These are phyloP conservation scores for Typhlomys cinereus DNA, from an alignment of 2,113 vertebrate species.

Conservation along the genomic window DNA sequence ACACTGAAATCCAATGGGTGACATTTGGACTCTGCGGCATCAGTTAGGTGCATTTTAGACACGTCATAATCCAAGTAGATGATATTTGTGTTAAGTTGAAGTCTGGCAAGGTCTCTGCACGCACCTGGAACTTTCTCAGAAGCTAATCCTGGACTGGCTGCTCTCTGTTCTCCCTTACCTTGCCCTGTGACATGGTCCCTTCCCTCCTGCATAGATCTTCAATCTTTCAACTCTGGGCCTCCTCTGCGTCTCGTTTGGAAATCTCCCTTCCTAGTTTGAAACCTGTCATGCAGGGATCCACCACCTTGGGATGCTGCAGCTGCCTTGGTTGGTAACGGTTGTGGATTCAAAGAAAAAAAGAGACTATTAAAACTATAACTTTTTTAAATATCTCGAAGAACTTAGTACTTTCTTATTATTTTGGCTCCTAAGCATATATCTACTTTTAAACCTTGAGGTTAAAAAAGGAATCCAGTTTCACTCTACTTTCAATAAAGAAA, in stretches of 20 bases:
- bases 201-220: too few species aligned
- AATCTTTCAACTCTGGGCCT: too few species aligned
- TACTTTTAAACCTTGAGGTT: too few species aligned
- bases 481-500: too few species aligned
- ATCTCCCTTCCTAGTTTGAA: not conserved
- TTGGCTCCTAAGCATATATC: not conserved
- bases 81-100: too few species aligned
- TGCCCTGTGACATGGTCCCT: not conserved
- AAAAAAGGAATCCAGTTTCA: too few species aligned
- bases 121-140: not conserved
- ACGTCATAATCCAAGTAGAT: too few species aligned
- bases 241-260: not conserved
- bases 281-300: not conserved
- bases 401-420: not conserved
- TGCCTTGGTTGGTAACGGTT: not conserved
- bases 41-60: too few species aligned
- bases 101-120: too few species aligned
- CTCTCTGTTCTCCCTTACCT: rapidly evolving
- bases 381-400: not conserved
- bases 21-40: not conserved
- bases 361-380: not conserved
- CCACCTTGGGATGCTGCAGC: too few species aligned
- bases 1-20: not conserved
- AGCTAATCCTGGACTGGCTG: not conserved
- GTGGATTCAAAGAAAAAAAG: not conserved